Evolutionary conservation across 2,113 vertebrate genomes (phyloP), one percentile per base, ranked within the genome.

Genomic region (Strix uralensis): DNA sequence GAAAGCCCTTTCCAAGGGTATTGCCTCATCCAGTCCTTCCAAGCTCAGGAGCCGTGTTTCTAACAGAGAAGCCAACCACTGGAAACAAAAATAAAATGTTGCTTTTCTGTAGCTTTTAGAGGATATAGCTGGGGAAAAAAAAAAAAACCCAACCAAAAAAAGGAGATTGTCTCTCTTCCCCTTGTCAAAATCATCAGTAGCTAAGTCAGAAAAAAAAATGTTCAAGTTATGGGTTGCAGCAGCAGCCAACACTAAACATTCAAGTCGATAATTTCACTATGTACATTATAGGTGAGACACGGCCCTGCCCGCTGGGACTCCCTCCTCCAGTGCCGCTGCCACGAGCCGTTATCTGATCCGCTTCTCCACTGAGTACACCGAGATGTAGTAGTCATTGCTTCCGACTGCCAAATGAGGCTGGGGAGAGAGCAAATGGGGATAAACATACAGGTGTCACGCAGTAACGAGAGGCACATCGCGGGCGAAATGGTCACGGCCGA

Each of bases 321-420:
- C 42, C 77, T 27, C 14, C 94, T 74, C 85, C 86, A 29, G 87
- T 27, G 67, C 82, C 81, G 87, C 88, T 73, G 97, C 95, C 88
- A 75, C 77, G 81, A 47, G 82, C 96, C 96, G 99, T 98, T 99
- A 99, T 99, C 99, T 99, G 97, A 98, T 98, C 55, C 99, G 98
- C 98, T 99, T 99, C 98, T 99, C 99, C 82, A 99, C 99, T 5
- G 99, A 99, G 96, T 99, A 99, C 98, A 99, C 99, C 51, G 99
- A 99, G 99, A 99, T 99, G 98, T 99, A 99, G 99, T 99, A 99
- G 98, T 99, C 99, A 5, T 99, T 99, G 98, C 99, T 99, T 84
- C 99, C 99, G 8, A 99, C 99, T 1, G 99, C 99, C 98, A 99
- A 96, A 91, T 99, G 99, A 8, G 99, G 99, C 99, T 99, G 98